These are phyloP conservation scores for Aproaerema taeniolella DNA, from an alignment of 2,888 invertebrate genomes.

Conservation along the genomic window DNA sequence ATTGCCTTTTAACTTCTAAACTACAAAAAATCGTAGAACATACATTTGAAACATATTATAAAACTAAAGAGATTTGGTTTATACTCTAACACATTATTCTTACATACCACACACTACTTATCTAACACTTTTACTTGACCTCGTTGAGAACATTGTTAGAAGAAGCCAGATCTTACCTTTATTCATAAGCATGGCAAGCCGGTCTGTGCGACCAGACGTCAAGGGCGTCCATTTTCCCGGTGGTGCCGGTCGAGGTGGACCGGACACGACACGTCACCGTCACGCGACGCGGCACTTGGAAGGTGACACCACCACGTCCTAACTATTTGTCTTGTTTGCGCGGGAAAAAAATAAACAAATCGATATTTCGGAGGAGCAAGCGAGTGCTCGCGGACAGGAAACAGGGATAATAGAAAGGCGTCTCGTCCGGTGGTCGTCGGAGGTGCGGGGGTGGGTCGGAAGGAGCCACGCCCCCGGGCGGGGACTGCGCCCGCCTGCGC, in stretches of 20 bases:
- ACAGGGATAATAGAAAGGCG: constrained; percentile 70
- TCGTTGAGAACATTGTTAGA: too few relatives aligned
- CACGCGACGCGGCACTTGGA: constrained; percentile 45
- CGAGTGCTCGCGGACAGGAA: constrained; percentile 74
- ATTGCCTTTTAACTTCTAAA: too few relatives aligned
- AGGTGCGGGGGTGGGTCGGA: constrained; percentile 32
- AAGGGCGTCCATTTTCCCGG: constrained; percentile 7
- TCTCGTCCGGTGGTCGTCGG: constrained; percentile 40
- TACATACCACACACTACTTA: too few relatives aligned
- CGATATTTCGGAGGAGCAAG: constrained; percentile 63
- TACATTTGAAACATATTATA: too few relatives aligned
- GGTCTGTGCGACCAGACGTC: neutral
- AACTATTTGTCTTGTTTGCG: constrained; percentile 57
- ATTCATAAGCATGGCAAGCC: neutral
- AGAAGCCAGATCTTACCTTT: too few relatives aligned
- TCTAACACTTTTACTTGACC: too few relatives aligned
- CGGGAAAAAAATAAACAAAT: constrained; percentile 74
- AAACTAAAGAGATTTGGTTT: too few relatives aligned
- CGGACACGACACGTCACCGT: constrained; percentile 31
- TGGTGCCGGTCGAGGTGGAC: constrained; percentile 1
- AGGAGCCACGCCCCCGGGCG: constrained; percentile 38
- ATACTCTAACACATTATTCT: too few relatives aligned
- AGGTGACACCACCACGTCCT: constrained; percentile 36
- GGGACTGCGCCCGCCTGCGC: constrained; percentile 35
- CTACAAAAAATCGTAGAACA: too few relatives aligned